phyloP scores from a whole-genome alignment of 2,797 vertebrate species.

The Capromys pilorides region DNA sequence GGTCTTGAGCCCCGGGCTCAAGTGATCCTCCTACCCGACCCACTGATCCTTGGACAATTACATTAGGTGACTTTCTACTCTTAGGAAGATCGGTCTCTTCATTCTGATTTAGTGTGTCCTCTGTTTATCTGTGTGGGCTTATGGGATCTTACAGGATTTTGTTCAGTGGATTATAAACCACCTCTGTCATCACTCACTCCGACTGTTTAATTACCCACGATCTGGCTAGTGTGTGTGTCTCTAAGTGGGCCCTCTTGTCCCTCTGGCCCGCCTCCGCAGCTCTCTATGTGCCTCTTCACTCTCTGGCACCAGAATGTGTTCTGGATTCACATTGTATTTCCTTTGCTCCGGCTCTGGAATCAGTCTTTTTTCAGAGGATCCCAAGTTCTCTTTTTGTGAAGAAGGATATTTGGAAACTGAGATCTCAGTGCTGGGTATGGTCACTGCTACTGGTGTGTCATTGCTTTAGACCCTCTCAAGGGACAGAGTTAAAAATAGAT shows the following conservation, averaged over 20 bases:
- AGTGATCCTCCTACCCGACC: neutral
- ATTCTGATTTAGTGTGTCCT: neutral
- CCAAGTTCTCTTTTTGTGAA: neutral
- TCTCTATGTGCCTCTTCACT: neutral
- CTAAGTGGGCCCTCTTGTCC: neutral
- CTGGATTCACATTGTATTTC: neutral
- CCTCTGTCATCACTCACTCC: neutral
- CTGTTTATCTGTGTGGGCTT: neutral
- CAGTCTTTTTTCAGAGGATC: constrained; percentile 17
- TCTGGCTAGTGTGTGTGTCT: neutral
- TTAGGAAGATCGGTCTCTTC: neutral
- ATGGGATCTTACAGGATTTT: neutral
- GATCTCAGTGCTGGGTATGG: neutral
- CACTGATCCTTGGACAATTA: neutral
- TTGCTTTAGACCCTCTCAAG: neutral
- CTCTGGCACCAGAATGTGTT: constrained; percentile 37
- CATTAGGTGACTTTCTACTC: neutral
- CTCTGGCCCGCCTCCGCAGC: neutral
- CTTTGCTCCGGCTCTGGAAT: neutral
- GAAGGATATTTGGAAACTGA: constrained; percentile 26
- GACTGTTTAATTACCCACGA: neutral
- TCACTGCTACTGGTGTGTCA: neutral
- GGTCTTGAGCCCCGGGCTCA: neutral
- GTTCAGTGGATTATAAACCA: neutral
- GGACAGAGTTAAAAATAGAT: neutral